These are phyloP conservation scores for Leptatherina wallacei DNA, from an alignment of 2,797 vertebrate species.

Conservation along the genomic window DNA sequence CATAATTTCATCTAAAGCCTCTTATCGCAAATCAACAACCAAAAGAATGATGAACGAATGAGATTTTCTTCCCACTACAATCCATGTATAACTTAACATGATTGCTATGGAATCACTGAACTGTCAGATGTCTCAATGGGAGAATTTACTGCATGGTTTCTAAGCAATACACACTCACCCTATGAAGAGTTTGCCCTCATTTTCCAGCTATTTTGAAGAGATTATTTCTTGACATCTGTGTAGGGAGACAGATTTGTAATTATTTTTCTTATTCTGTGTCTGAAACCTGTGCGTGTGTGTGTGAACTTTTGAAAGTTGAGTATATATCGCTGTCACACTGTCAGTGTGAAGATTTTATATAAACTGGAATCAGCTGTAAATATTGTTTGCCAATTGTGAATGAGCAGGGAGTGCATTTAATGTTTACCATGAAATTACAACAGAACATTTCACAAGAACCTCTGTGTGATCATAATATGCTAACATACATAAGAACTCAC, in stretches of 20 bases:
- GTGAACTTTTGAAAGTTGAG: conserved; percentile 43
- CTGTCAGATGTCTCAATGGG: conserved; percentile 8
- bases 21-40: not conserved
- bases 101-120: conserved; percentile 16
- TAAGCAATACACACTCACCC: conserved; percentile 12
- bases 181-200: conserved; percentile 31
- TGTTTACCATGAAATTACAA: conserved; percentile 45
- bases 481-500: conserved; percentile 51
- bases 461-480: conserved; percentile 51
- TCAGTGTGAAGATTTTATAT: conserved; percentile 75
- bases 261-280: conserved; percentile 33
- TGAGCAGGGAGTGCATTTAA: conserved; percentile 58
- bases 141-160: conserved; percentile 16
- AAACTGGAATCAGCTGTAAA: conserved; percentile 77
- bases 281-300: conserved; percentile 23
- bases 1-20: not conserved
- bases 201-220: conserved; percentile 29
- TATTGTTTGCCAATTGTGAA: conserved; percentile 71
- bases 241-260: conserved; percentile 51
- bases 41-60: not conserved
- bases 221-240: conserved; percentile 15
- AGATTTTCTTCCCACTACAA: not conserved
- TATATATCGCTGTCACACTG: conserved; percentile 33
- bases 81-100: not conserved
- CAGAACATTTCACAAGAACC: conserved; percentile 45